Evolutionary conservation across 2,888 invertebrate species (phyloP).

Genomic region (Megamerina dolium): DNA sequence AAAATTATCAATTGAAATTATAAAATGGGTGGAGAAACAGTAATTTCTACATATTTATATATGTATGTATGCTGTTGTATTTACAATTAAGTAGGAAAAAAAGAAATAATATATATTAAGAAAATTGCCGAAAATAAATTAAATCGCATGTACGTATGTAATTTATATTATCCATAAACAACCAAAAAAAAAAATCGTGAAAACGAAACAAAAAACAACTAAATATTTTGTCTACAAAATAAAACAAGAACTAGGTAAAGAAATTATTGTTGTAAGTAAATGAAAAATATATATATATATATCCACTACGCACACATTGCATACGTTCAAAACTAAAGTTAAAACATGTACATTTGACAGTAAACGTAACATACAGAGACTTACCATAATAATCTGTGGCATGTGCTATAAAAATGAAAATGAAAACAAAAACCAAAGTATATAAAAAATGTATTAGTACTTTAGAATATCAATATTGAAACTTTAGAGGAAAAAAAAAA

Average conservation of each 20-base stretch:
- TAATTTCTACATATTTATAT: too few relatives aligned
- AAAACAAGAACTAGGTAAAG: too few relatives aligned
- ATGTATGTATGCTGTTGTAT: too few relatives aligned
- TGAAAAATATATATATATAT: too few relatives aligned
- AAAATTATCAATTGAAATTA: too few relatives aligned
- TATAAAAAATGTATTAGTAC: constrained; percentile 28
- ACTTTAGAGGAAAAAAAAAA: constrained; percentile 26
- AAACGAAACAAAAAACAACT: constrained; percentile 23
- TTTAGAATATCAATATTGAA: constrained; percentile 3
- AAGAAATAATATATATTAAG: constrained; percentile 24
- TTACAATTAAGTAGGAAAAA: too few relatives aligned
- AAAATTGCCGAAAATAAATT: constrained; percentile 21
- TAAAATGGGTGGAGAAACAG: constrained; percentile 44
- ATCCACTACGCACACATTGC: too few relatives aligned
- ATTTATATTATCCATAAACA: constrained; percentile 20
- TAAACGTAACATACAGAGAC: constrained; percentile 66
- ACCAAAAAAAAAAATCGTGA: constrained; percentile 15
- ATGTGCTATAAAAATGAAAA: constrained; percentile 65
- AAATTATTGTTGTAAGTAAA: too few relatives aligned
- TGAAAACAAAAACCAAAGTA: constrained; percentile 35
- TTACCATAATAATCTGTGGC: constrained; percentile 99
- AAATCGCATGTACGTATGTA: constrained; percentile 9
- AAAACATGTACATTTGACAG: constrained; percentile 8
- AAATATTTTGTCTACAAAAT: constrained; percentile 3
- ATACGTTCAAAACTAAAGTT: too few relatives aligned